Evolutionary conservation across 2,888 invertebrate species (phyloP).

Genomic region (Rhingia campestris): DNA sequence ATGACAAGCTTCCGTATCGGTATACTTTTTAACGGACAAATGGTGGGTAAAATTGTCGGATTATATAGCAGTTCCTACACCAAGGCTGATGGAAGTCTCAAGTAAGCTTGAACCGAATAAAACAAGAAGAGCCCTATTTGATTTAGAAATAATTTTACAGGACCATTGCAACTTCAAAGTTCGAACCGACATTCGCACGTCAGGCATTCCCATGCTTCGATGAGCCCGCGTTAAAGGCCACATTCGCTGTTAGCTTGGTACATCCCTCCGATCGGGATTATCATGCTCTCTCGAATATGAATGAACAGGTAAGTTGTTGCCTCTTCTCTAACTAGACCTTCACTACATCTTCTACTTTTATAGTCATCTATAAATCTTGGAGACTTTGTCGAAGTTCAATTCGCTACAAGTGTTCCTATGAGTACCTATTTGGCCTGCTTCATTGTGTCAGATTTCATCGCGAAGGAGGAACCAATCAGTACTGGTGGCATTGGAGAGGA

Average conservation of each 20-base stretch:
- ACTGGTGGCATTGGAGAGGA: slow-evolving; percentile 84
- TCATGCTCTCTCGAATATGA: slow-evolving; percentile 94
- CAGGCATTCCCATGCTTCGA: slow-evolving; percentile 98
- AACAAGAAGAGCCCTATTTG: not conserved
- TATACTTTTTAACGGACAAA: slow-evolving; percentile 85
- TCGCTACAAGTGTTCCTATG: slow-evolving; percentile 94
- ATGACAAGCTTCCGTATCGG: slow-evolving; percentile 63
- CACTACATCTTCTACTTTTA: slow-evolving; percentile 27
- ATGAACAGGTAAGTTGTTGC: slow-evolving; percentile 84
- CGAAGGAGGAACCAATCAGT: slow-evolving; percentile 83
- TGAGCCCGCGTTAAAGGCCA: slow-evolving; percentile 95
- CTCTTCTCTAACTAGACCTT: slow-evolving; percentile 4
- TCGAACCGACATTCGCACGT: slow-evolving; percentile 96
- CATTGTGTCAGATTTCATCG: slow-evolving; percentile 93
- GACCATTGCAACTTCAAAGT: slow-evolving; percentile 94
- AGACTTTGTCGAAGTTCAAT: slow-evolving; percentile 86
- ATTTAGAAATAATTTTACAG: slow-evolving; percentile 83
- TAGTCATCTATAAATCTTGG: slow-evolving; percentile 78
- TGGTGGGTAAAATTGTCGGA: slow-evolving; percentile 89
- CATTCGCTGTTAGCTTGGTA: slow-evolving; percentile 90
- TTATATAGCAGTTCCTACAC: slow-evolving; percentile 88
- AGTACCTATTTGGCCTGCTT: slow-evolving; percentile 96
- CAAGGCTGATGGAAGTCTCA: slow-evolving; percentile 78
- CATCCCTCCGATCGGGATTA: slow-evolving; percentile 87
- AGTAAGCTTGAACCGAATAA: slow-evolving; percentile 30